Base-by-base conservation (phyloP, 2,888 invertebrate genomes). In the Pandemis heparana region DNA sequence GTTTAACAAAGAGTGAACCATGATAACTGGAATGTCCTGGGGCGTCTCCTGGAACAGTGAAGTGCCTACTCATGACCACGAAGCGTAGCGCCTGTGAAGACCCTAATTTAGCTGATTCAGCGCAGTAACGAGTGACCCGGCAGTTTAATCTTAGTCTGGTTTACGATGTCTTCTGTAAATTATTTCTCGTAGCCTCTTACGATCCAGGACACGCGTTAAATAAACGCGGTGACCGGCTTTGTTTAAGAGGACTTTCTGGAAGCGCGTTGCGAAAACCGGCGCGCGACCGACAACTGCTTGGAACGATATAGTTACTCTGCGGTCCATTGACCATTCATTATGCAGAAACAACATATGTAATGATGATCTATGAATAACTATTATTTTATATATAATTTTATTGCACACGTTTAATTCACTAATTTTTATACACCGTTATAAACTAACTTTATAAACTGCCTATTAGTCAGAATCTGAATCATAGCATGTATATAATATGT, bases 191-290 rank as follows among this genome's bases (percentile, higher is more conserved):
- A 74, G 74, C 71, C 63, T 65, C 74, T 76, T 64, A 59, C 56
- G 75, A 69, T 71, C 77, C 80, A 77, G 77, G 75, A 77, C 78
- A 71, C 75, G 77, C 81, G 79, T 75, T 75, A 77, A 77, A 78
- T 77, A 78, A 80, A 83, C 78, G 82, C 82, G 83, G 79, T 84
- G 83, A 86, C 85, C 78, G 79, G 78, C 83, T 82, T 79, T 77
- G 80, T 78, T 84, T 81, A 77, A 84, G 79, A 77, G 77, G 71
- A 78, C 69, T 79, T 77, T 75, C 77, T 75, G 77, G 79, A 78
- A 79, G 67, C 75, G 63, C 64, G 74, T 76, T 76, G 76, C 76
- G 75, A 77, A 77, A 77, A 72, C 59, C 39, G 48, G 60, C 39
- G n/a, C n/a, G 60, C 60, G 56, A 56, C 72, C 59, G 65, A n/a